These are phyloP conservation scores for Toxotes chatareus DNA, from an alignment of 2,113 vertebrate species.

Conservation along the genomic window DNA sequence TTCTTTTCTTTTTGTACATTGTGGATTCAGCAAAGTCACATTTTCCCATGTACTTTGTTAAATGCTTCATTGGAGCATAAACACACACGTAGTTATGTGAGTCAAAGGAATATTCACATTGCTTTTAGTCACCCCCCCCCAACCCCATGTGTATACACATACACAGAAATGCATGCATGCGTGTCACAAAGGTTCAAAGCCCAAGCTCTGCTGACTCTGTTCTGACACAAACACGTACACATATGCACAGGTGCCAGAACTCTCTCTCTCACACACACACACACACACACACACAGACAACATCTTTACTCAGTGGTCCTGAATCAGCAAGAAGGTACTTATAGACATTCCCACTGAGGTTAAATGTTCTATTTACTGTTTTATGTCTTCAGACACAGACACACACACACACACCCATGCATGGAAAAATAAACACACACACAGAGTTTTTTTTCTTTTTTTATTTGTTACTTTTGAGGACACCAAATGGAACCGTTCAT, in stretches of 20 bases:
- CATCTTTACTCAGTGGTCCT: slow-evolving; percentile 64
- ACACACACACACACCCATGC: slow-evolving; percentile 37
- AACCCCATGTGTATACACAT: slow-evolving; percentile 4
- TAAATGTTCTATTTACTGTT: slow-evolving; percentile 68
- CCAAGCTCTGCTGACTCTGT: slow-evolving; percentile 39
- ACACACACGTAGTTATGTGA: slow-evolving; percentile 43
- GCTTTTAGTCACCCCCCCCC: slow-evolving; percentile 12
- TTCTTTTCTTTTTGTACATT: slow-evolving; percentile 23
- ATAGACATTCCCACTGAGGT: slow-evolving; percentile 66
- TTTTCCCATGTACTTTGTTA: slow-evolving; percentile 46
- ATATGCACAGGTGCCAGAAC: neutral
- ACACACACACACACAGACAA: slow-evolving; percentile 1
- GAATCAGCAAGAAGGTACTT: slow-evolving; percentile 72
- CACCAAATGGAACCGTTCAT: slow-evolving; percentile 14
- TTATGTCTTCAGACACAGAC: slow-evolving; percentile 42
- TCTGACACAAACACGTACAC: slow-evolving; percentile 26
- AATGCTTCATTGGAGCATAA: slow-evolving; percentile 58
- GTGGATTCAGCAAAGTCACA: slow-evolving; percentile 61
- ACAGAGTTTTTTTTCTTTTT: slow-evolving; percentile 7
- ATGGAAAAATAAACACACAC: slow-evolving; percentile 32
- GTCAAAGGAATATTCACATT: slow-evolving; percentile 46
- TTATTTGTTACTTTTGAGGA: slow-evolving; percentile 25
- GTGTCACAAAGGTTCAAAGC: slow-evolving; percentile 63
- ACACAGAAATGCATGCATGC: slow-evolving; percentile 25
- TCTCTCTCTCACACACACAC: slow-evolving; percentile 11